phyloP scores from a whole-genome alignment of 1,140 invertebrate species.

The Trachelipus rathkii region DNA sequence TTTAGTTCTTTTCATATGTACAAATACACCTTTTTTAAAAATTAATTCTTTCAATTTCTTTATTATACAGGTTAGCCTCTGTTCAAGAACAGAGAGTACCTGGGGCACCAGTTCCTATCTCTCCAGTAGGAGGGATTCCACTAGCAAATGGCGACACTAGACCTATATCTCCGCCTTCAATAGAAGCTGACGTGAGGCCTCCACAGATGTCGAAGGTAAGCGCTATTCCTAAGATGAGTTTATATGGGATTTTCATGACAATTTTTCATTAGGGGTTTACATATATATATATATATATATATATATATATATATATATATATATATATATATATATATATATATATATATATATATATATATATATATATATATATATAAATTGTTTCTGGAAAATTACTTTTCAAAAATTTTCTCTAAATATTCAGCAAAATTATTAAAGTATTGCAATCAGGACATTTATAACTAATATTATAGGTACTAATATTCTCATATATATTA shows the following conservation, averaged over 20 bases:
- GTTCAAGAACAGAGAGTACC: not conserved
- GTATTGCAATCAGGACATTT: too few relatives aligned
- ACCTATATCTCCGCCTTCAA: not conserved
- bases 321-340: constrained; percentile 7
- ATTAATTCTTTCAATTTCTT: too few relatives aligned
- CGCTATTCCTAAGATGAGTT: too few relatives aligned
- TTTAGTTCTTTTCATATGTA: too few relatives aligned
- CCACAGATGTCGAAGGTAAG: constrained; percentile 6
- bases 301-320: constrained; percentile 8
- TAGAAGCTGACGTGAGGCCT: not conserved
- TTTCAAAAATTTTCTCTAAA: too few relatives aligned
- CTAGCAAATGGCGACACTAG: not conserved
- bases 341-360: not conserved
- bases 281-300: not conserved
- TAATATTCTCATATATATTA: too few relatives aligned
- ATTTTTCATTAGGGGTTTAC: not conserved
- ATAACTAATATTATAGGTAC: too few relatives aligned
- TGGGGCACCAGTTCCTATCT: not conserved
- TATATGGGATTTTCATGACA: too few relatives aligned
- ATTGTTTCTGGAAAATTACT: not conserved
- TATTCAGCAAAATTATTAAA: too few relatives aligned
- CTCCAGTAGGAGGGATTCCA: not conserved
- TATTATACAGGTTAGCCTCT: not conserved
- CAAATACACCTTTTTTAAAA: too few relatives aligned
- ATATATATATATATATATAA: not conserved